Evolutionary conservation across 2,113 vertebrate genomes (phyloP).

Genomic region (Gymnocephalus cernua): DNA sequence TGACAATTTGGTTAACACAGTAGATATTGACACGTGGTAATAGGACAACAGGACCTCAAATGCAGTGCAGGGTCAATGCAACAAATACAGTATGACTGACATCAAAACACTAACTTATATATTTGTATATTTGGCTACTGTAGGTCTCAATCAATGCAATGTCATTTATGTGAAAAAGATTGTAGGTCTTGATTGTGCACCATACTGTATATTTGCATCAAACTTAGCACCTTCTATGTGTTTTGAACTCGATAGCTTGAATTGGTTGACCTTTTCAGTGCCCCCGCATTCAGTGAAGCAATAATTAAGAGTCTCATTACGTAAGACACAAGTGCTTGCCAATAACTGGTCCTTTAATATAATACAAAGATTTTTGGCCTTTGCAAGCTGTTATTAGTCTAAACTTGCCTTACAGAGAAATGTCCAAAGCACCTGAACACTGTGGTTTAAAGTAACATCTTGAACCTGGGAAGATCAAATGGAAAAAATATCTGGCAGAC

Average conservation of each 20-base stretch:
- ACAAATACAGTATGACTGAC: not conserved
- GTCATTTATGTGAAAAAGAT: not conserved
- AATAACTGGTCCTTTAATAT: constrained; percentile 25
- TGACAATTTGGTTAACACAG: constrained; percentile 35
- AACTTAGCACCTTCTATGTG: not conserved
- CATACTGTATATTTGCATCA: not conserved
- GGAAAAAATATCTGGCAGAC: constrained; percentile 25
- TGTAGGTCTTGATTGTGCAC: not conserved
- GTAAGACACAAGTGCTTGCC: constrained; percentile 21
- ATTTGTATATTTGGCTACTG: not conserved
- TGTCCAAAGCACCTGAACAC: constrained; percentile 18
- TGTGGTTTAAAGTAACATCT: constrained; percentile 20
- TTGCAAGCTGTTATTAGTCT: constrained; percentile 8
- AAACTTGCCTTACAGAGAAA: constrained; percentile 20
- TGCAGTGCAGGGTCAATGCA: not conserved
- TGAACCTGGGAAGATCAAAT: constrained; percentile 29
- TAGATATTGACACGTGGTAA: constrained; percentile 5
- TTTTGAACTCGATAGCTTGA: constrained; percentile 3
- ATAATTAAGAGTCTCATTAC: constrained; percentile 32
- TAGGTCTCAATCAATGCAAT: not conserved
- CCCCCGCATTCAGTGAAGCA: constrained; percentile 9
- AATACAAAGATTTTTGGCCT: constrained; percentile 2
- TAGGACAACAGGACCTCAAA: constrained; percentile 15
- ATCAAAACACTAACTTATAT: no score
- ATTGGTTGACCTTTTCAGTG: constrained; percentile 28